Percentiles rank a stretch among this genome's conserved stretches.
Conservation (phyloP, 1,140 invertebrate genomes). For the Ruditapes philippinarum region DNA sequence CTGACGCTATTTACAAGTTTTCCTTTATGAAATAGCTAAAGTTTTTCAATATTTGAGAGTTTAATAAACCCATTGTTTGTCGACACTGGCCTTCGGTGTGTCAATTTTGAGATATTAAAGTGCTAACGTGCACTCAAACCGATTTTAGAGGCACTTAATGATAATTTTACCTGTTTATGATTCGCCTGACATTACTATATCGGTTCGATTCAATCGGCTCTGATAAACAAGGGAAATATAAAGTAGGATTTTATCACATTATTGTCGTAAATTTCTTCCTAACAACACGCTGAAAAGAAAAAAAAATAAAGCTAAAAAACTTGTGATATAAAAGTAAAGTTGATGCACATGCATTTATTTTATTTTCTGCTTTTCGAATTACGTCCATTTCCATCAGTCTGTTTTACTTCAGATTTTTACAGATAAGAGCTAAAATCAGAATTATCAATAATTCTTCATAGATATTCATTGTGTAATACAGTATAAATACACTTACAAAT, state of each 20-base stretch:
- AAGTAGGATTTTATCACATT: too few relatives aligned
- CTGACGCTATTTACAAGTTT: background rate
- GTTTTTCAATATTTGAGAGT: slow-evolving; percentile 12
- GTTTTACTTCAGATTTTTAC: too few relatives aligned
- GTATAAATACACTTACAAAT: background rate
- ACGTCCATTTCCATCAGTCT: too few relatives aligned
- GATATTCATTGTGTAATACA: too few relatives aligned
- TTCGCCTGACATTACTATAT: background rate
- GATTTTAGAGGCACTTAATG: background rate
- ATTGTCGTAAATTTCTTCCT: too few relatives aligned
- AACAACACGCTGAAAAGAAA: too few relatives aligned
- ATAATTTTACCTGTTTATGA: slow-evolving; percentile 5
- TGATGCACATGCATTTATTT: too few relatives aligned
- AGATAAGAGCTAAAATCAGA: too few relatives aligned
- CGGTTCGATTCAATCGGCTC: background rate
- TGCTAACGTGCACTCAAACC: background rate
- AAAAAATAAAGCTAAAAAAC: too few relatives aligned
- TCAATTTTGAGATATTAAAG: background rate
- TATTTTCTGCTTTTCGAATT: too few relatives aligned
- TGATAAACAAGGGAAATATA: background rate
- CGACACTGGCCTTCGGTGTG: background rate
- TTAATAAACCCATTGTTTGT: slow-evolving; percentile 20
- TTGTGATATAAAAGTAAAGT: too few relatives aligned
- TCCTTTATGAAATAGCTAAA: slow-evolving; percentile 8
- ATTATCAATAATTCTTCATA: too few relatives aligned